These are phyloP conservation scores for Scaptomyza tumidula DNA, from an alignment of 2,888 invertebrate species.

Conservation along the genomic window DNA sequence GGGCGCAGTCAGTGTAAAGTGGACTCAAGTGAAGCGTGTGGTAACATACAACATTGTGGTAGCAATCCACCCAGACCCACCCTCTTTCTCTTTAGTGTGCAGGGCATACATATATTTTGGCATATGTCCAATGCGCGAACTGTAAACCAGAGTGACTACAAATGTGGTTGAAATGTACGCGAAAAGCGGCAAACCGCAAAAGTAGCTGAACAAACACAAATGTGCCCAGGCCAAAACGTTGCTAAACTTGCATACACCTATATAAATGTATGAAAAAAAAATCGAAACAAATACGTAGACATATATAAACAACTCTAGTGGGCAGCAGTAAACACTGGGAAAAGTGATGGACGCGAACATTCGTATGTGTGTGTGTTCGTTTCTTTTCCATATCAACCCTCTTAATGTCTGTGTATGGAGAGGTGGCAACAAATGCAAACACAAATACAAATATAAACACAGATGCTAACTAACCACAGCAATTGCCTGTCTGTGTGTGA, in stretches of 20 bases:
- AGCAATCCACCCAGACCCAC: background rate
- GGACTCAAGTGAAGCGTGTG: slow-evolving; percentile 58
- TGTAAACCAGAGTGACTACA: slow-evolving; percentile 67
- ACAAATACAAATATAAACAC: slow-evolving; percentile 79
- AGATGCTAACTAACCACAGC: slow-evolving; percentile 79
- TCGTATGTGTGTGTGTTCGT: slow-evolving; percentile 18
- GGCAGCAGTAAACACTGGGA: slow-evolving; percentile 51
- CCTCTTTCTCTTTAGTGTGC: background rate
- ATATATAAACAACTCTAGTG: slow-evolving; percentile 16
- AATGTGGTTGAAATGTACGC: slow-evolving; percentile 78
- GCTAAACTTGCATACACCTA: slow-evolving; percentile 29
- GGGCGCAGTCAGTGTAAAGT: slow-evolving; percentile 39
- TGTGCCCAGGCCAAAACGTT: slow-evolving; percentile 70
- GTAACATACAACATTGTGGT: slow-evolving; percentile 33
- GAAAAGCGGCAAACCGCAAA: slow-evolving; percentile 82
- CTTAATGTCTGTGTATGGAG: slow-evolving; percentile 13
- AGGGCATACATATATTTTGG: slow-evolving; percentile 54
- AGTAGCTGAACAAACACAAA: slow-evolving; percentile 82
- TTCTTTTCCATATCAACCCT: slow-evolving; percentile 5
- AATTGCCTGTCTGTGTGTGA: slow-evolving; percentile 23
- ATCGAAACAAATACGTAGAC: background rate
- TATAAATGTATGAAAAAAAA: background rate
- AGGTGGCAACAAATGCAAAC: slow-evolving; percentile 66
- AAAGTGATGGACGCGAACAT: slow-evolving; percentile 62
- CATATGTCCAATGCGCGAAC: slow-evolving; percentile 65